Percentiles rank a stretch among this genome's conserved stretches.
phyloP scores from a whole-genome alignment of 2,797 vertebrate species.

The Champsocephalus gunnari region DNA sequence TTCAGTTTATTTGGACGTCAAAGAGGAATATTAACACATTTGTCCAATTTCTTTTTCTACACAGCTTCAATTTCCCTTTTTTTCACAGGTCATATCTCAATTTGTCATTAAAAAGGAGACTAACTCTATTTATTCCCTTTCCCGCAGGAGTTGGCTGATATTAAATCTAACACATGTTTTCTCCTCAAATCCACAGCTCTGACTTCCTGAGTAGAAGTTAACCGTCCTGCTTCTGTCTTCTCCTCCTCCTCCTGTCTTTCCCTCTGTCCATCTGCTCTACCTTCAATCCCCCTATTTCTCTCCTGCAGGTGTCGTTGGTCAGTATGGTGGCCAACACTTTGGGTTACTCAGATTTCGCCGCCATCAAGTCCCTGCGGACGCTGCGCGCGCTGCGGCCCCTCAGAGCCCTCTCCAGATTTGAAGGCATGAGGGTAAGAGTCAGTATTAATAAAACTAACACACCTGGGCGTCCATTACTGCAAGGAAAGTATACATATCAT shows the following conservation, averaged over 20 bases:
- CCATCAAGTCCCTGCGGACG: constrained; percentile 88
- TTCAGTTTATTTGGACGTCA: background rate
- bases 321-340: constrained; percentile 86
- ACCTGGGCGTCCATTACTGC: constrained; percentile 2
- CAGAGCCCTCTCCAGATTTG: constrained; percentile 86
- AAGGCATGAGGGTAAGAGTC: constrained; percentile 91
- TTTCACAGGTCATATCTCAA: too few relatives aligned
- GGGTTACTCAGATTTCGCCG: constrained; percentile 87
- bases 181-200: background rate
- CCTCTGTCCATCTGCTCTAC: too few relatives aligned
- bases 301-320: constrained; percentile 86
- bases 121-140: background rate
- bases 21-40: background rate
- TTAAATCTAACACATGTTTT: background rate
- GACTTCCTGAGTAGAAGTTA: constrained; percentile 46
- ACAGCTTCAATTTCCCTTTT: too few relatives aligned
- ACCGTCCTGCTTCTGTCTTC: constrained; percentile 34
- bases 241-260: background rate
- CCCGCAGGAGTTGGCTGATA: constrained; percentile 8
- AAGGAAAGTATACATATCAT: too few relatives aligned
- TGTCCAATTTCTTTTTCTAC: too few relatives aligned
- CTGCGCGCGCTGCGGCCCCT: constrained; percentile 86
- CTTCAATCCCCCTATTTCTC: background rate
- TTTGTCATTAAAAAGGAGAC: too few relatives aligned
- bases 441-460: constrained; percentile 49